Conservation (phyloP, 2,797 vertebrate species). For the Acestrorhynchus altus region DNA sequence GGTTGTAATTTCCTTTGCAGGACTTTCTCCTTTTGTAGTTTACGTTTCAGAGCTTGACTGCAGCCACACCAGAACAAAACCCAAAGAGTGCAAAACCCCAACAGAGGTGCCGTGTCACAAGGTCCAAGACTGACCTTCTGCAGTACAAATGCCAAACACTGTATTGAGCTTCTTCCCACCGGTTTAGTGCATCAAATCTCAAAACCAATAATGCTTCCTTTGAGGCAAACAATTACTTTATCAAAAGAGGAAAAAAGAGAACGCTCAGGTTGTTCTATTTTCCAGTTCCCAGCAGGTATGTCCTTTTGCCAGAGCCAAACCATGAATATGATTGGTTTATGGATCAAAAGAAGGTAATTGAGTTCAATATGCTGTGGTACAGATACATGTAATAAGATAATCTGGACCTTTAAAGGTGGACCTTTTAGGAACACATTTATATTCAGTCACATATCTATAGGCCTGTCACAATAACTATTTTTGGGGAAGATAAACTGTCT, state of each 20-base stretch:
- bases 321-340: not conserved
- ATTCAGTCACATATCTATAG: too few species aligned
- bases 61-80: too few species aligned
- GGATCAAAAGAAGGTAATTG: not conserved
- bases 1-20: not conserved
- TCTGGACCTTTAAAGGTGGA: too few species aligned
- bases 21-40: too few species aligned
- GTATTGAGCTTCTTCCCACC: conserved; percentile 44
- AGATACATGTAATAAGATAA: too few species aligned
- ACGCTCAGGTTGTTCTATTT: conserved; percentile 47
- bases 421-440: too few species aligned
- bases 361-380: not conserved
- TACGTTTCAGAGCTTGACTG: too few species aligned
- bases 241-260: conserved; percentile 45
- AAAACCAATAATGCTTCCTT: conserved; percentile 72
- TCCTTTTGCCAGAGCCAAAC: not conserved
- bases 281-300: not conserved
- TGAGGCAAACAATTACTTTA: conserved; percentile 66
- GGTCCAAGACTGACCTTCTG: conserved; percentile 35
- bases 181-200: conserved; percentile 62
- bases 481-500: too few species aligned
- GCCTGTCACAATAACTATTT: too few species aligned
- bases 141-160: conserved; percentile 43
- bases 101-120: conserved; percentile 34
- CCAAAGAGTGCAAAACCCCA: conserved; percentile 1